A percentile compares a stretch with the other conserved stretches of the same genome.
These are phyloP conservation scores for Mormyrus iriodes DNA, from an alignment of 2,113 vertebrate species.

Conservation along the genomic window DNA sequence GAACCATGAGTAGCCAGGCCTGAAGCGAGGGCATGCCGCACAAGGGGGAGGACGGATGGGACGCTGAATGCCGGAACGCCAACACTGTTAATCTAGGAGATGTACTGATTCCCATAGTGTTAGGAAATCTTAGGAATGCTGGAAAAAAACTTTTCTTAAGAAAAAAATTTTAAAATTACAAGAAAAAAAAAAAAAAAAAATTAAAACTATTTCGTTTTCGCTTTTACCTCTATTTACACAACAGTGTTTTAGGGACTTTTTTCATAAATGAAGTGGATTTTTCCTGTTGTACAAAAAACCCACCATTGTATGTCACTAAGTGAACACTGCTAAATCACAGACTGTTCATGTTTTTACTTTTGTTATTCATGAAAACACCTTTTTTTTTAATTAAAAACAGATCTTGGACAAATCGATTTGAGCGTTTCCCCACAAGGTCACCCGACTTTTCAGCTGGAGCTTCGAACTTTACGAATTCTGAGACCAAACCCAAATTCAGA, in stretches of 20 bases:
- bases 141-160: conserved; percentile 58
- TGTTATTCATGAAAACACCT: conserved; percentile 62
- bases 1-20: conserved; percentile 12
- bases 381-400: conserved; percentile 59
- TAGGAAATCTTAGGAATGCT: conserved; percentile 55
- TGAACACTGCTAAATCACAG: conserved; percentile 60
- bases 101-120: conserved; percentile 49
- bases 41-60: conserved; percentile 28
- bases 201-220: conserved; percentile 44
- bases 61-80: conserved; percentile 48
- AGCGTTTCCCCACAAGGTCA: conserved; percentile 27
- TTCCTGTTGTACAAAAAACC: conserved; percentile 54
- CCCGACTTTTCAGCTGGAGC: background rate
- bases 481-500: too few species aligned
- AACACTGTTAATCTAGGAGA: conserved; percentile 57
- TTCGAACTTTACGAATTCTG: conserved; percentile 6
- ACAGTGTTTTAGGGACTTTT: conserved; percentile 55
- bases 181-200: conserved; percentile 46
- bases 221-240: conserved; percentile 63
- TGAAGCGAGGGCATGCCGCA: conserved; percentile 24
- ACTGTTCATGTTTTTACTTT: conserved; percentile 60
- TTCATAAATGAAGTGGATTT: conserved; percentile 48
- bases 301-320: conserved; percentile 55
- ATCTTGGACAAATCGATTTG: conserved; percentile 44
- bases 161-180: conserved; percentile 20